Evolutionary conservation across 2,888 invertebrate species (phyloP).

Genomic region (Tiphia femorata): DNA sequence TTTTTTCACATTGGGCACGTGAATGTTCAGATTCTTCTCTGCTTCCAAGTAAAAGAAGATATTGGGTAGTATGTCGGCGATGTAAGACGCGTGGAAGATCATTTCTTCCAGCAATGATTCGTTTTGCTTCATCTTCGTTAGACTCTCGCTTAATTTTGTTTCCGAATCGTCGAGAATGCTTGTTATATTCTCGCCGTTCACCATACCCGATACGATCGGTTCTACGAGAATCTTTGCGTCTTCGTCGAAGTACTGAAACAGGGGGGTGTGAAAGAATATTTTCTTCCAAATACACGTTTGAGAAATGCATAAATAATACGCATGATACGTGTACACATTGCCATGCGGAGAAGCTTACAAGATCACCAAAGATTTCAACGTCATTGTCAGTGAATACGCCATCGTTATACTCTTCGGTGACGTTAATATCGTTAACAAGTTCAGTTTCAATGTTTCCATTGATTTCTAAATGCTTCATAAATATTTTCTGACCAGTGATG

Average conservation of each 20-base stretch:
- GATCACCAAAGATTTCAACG: constrained; percentile 49
- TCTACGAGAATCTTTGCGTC: constrained; percentile 25
- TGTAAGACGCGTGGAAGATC: constrained; percentile 14
- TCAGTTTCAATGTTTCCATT: constrained; percentile 32
- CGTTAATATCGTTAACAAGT: constrained; percentile 38
- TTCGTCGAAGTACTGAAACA: constrained; percentile 37
- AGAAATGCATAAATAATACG: too few species aligned
- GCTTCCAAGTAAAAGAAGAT: constrained; percentile 51
- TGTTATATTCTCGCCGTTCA: constrained; percentile 38
- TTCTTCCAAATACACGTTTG: too few species aligned
- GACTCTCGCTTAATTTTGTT: neutral
- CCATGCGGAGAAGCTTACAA: constrained; percentile 35
- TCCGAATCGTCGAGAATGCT: constrained; percentile 10
- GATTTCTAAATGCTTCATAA: constrained; percentile 38
- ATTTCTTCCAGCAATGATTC: constrained; percentile 28
- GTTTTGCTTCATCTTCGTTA: constrained; percentile 10
- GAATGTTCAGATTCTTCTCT: constrained; percentile 38
- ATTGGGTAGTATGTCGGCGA: constrained; percentile 22
- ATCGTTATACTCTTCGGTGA: constrained; percentile 32
- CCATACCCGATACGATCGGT: constrained; percentile 25
- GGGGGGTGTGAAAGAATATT: neutral
- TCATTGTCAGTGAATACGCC: constrained; percentile 43
- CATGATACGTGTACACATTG: neutral
- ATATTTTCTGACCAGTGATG: constrained; percentile 38
- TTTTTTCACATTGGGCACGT: constrained; percentile 34